Evolutionary conservation across 2,797 vertebrate genomes (phyloP).

Genomic region (Dendrocincla tyrannina): DNA sequence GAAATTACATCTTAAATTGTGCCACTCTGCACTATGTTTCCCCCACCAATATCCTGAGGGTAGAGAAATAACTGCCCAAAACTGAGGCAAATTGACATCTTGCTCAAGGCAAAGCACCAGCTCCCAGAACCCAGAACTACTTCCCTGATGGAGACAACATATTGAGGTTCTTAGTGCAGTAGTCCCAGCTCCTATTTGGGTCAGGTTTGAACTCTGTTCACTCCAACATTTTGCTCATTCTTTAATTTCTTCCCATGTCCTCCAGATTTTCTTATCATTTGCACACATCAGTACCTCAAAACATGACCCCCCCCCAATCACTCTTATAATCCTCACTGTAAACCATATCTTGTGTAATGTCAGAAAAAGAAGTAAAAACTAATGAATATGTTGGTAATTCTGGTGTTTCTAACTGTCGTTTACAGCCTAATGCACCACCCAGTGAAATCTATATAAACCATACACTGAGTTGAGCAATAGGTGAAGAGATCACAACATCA

Average conservation of each 20-base stretch:
- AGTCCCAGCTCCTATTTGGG: background rate
- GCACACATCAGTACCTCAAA: background rate
- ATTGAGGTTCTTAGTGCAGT: background rate
- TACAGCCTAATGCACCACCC: background rate
- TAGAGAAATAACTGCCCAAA: background rate
- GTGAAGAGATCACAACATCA: background rate
- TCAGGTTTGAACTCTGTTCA: background rate
- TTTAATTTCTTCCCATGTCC: background rate
- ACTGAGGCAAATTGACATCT: background rate
- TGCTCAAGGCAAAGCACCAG: background rate
- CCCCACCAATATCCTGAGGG: background rate
- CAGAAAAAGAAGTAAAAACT: background rate
- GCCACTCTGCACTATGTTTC: background rate
- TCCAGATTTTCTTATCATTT: background rate
- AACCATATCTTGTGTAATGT: background rate
- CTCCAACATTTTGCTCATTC: background rate
- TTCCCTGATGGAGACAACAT: fast-evolving
- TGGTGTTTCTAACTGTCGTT: background rate
- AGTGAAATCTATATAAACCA: background rate
- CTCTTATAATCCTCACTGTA: background rate
- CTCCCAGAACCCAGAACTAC: background rate
- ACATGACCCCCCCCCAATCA: background rate
- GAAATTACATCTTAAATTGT: background rate
- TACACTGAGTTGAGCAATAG: background rate
- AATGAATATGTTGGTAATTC: background rate